These are phyloP conservation scores for Drosophila ezoana DNA, from an alignment of 2,888 invertebrate genomes.

Conservation along the genomic window DNA sequence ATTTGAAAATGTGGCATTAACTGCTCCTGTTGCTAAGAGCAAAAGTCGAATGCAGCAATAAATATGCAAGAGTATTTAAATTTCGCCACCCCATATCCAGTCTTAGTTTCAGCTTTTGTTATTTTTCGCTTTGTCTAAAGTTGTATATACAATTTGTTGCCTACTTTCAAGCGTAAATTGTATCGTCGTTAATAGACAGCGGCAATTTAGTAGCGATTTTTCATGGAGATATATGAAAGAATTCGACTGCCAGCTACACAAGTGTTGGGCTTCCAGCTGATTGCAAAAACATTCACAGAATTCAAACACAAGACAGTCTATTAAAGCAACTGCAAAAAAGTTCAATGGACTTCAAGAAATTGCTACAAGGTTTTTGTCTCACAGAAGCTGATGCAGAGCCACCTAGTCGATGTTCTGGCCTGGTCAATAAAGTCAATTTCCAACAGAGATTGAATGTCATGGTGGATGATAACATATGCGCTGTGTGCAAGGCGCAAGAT, in stretches of 20 bases:
- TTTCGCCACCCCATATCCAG: not conserved
- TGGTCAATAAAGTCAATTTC: slow-evolving; percentile 66
- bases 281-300: slow-evolving; percentile 25
- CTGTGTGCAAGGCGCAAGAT: slow-evolving; percentile 12
- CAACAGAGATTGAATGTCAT: slow-evolving; percentile 73
- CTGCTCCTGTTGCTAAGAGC: too few relatives aligned
- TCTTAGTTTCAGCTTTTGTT: not conserved
- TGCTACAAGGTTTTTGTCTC: slow-evolving; percentile 51
- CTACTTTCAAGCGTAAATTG: slow-evolving; percentile 28
- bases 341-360: slow-evolving; percentile 60
- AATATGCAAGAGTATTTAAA: not conserved
- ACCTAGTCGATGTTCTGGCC: slow-evolving; percentile 23
- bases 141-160: slow-evolving; percentile 19
- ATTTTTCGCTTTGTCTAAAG: slow-evolving; percentile 13
- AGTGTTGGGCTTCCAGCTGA: slow-evolving; percentile 19
- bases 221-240: slow-evolving; percentile 50
- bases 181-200: slow-evolving; percentile 33
- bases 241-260: slow-evolving; percentile 14
- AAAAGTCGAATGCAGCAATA: too few relatives aligned
- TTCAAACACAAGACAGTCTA: slow-evolving; percentile 20
- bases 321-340: slow-evolving; percentile 16
- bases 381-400: slow-evolving; percentile 11
- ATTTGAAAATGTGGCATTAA: too few relatives aligned
- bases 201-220: slow-evolving; percentile 34
- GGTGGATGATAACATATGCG: slow-evolving; percentile 68